Conservation (phyloP, 1,140 invertebrate genomes). For the Orussus abietinus region DNA sequence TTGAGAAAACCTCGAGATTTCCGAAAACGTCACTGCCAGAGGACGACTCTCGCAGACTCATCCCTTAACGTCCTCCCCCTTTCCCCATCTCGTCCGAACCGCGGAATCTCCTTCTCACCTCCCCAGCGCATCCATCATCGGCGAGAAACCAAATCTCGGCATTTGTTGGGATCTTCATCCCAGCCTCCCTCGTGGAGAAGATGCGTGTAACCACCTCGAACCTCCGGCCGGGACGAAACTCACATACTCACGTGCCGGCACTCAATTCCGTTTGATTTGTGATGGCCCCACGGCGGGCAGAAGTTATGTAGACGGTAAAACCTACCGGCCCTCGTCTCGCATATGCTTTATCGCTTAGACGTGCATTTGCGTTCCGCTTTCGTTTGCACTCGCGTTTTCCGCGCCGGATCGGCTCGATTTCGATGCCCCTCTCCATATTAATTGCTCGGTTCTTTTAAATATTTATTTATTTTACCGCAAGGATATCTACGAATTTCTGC, state of each 20-base stretch:
- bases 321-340: background rate
- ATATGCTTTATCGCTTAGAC: background rate
- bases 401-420: no score
- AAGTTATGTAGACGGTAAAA: constrained; percentile 15
- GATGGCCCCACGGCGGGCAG: constrained; percentile 22
- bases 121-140: constrained; percentile 12
- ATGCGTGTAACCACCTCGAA: background rate
- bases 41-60: no score
- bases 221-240: background rate
- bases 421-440: no score
- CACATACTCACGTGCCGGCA: constrained; percentile 15
- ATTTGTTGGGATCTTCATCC: constrained; percentile 12
- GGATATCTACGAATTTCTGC: no score
- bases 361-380: background rate
- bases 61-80: no score
- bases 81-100: no score
- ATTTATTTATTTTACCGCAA: no score
- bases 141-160: constrained; percentile 12
- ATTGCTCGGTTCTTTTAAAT: no score
- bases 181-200: background rate
- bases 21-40: no score
- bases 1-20: no score
- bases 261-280: constrained; percentile 20
- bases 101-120: no score
- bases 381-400: no score